phyloP scores from a whole-genome alignment of 35 echinoderm and acorn worm species.

The Lytechinus variegatus region DNA sequence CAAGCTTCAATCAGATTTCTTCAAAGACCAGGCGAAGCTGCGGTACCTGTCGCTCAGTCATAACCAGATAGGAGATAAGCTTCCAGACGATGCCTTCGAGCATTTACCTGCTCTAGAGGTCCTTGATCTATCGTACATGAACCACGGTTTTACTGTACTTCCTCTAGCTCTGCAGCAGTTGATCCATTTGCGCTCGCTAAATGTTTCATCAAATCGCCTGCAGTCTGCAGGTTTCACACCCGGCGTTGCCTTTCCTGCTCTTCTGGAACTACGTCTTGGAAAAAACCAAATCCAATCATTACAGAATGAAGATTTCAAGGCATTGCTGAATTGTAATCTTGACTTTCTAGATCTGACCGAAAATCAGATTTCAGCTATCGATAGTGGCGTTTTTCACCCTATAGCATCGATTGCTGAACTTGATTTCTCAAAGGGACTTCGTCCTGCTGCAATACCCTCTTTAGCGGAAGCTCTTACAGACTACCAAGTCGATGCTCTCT shows the following conservation, averaged over 20 bases:
- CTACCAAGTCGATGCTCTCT: conserved; percentile 44
- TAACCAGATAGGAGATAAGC: conserved; percentile 63
- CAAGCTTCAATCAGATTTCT: conserved; percentile 45
- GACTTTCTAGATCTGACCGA: conserved; percentile 61
- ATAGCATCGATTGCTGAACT: conserved; percentile 53
- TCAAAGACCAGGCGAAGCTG: conserved; percentile 61
- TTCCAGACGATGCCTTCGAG: conserved; percentile 39
- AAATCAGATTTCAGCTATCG: conserved; percentile 52
- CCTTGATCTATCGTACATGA: conserved; percentile 80
- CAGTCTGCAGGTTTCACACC: conserved; percentile 55
- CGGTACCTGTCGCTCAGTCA: conserved; percentile 42
- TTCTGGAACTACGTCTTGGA: conserved; percentile 61
- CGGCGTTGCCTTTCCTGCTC: neutral
- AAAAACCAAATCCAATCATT: conserved; percentile 54
- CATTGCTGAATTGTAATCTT: conserved; percentile 33
- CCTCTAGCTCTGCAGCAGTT: conserved; percentile 41
- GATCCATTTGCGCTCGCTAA: conserved; percentile 36
- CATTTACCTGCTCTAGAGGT: conserved; percentile 43
- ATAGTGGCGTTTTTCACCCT: conserved; percentile 47
- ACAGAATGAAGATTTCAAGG: conserved; percentile 54
- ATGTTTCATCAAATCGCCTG: conserved; percentile 37
- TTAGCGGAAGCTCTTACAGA: conserved; percentile 52
- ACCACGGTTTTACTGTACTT: conserved; percentile 59
- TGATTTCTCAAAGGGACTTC: conserved; percentile 49
- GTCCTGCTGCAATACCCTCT: conserved; percentile 36